phyloP scores from a whole-genome alignment of 1,140 invertebrate species.

The Dendrolimus punctatus region DNA sequence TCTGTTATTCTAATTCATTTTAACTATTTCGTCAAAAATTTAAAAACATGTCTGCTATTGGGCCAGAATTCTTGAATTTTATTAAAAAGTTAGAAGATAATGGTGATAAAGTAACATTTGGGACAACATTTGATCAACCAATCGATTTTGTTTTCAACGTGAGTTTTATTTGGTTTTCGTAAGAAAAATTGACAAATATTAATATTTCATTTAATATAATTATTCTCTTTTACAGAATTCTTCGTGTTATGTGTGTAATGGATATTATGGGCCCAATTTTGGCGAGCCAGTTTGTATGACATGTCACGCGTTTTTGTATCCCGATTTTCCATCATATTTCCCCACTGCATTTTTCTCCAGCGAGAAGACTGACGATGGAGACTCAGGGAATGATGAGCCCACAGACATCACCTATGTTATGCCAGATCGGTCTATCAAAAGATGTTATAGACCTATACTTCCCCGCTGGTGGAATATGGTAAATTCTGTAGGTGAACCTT shows the following conservation, averaged over 20 bases:
- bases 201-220: background rate
- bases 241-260: conserved; percentile 88
- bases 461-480: conserved; percentile 56
- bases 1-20: background rate
- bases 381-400: conserved; percentile 96
- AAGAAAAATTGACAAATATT: too few species aligned
- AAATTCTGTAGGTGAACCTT: conserved; percentile 10
- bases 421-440: conserved; percentile 42
- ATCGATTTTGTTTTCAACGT: conserved; percentile 59
- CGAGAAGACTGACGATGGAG: conserved; percentile 91
- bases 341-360: conserved; percentile 73
- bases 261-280: conserved; percentile 93
- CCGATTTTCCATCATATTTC: conserved; percentile 79
- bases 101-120: conserved; percentile 44
- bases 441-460: conserved; percentile 37
- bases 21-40: background rate
- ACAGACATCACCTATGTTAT: conserved; percentile 76
- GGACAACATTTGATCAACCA: conserved; percentile 33
- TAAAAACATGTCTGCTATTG: conserved; percentile 42
- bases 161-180: conserved; percentile 12
- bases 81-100: conserved; percentile 57
- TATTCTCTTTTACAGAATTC: conserved; percentile 70
- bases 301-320: conserved; percentile 93
- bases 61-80: conserved; percentile 47
- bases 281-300: conserved; percentile 93